Base-by-base conservation (phyloP, 1,140 invertebrate genomes). In the Eubasilissa regina region DNA sequence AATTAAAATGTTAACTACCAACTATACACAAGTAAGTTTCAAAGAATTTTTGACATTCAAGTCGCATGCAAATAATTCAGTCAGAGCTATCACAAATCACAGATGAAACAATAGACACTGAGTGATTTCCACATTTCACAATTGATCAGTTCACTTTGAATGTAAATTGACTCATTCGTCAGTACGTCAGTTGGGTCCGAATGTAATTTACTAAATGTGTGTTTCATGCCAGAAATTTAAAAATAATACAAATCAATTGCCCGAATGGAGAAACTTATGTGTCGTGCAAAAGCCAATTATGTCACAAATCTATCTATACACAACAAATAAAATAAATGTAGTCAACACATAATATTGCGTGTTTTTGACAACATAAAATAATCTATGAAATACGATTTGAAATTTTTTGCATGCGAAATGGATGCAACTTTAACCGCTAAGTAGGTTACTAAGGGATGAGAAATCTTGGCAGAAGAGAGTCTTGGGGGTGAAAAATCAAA, bases 71-170 rank as follows among this genome's bases (percentile, higher is more conserved):
- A 64, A 35, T 13, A 64, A 25, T 35, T 43, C 12, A 25, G 60
- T 25, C 10, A 64, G n/a, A 64, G 35, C 58, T 43, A 43, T n/a
- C 60, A 64, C 60, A 64, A 64, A 64, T 64, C 60, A 64, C 35
- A 51, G 19, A 64, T 12, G 60, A 64, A 64, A 64, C 35, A 64
- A 64, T 64, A 44, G 60, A 13, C 60, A 64, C 13, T 13, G 13
- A 64, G 35, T 58, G 55, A 58, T 58, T 58, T 58, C 55, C 3
- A 58, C 55, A 58, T 11, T 58, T 58, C 17, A 8, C 55, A 19
- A 58, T 10, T 12, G 55, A 35, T 35, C 1, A 35, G 25, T 35
- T 35, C 25, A 10, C 3, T 21, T 58, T 58, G 25, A 35, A 35
- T 35, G 6, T 35, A 58, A 21, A 58, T 17, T 21, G 11, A 58